Conservation (phyloP, 1,140 invertebrate species). For the Anthonomus grandis region DNA sequence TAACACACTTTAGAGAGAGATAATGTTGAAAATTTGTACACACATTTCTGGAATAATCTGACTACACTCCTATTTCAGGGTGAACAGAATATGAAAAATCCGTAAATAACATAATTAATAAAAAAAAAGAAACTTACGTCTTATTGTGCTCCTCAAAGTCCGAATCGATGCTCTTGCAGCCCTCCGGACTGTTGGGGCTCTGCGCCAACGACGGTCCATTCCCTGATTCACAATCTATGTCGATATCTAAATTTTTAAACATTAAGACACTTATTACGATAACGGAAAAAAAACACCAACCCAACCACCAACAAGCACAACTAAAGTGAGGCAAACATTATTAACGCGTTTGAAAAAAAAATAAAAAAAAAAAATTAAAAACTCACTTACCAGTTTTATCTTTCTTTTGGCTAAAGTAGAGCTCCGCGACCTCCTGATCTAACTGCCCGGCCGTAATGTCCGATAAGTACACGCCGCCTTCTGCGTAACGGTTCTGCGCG, state of each 20-base stretch:
- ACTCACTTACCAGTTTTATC: conserved; percentile 42
- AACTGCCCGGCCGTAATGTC: conserved; percentile 85
- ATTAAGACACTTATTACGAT: conserved; percentile 40
- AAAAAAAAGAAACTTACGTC: conserved; percentile 35
- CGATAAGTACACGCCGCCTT: conserved; percentile 88
- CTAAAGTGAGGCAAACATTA: too few species aligned
- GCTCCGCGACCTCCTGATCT: conserved; percentile 83
- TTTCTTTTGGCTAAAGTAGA: conserved; percentile 74
- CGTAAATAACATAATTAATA: too few species aligned
- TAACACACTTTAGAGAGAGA: too few species aligned
- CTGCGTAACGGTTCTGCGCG: conserved; percentile 50
- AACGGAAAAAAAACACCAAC: conserved; percentile 16
- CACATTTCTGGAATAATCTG: too few species aligned
- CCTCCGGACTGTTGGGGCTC: conserved; percentile 85
- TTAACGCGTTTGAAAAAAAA: conserved; percentile 11
- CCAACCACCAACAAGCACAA: too few species aligned
- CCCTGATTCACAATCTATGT: conserved; percentile 93
- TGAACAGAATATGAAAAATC: too few species aligned
- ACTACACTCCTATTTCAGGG: too few species aligned
- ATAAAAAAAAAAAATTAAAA: conserved; percentile 15
- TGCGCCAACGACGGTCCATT: conserved; percentile 91
- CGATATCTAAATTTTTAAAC: conserved; percentile 53
- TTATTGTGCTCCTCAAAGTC: conserved; percentile 70
- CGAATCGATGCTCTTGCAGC: conserved; percentile 73
- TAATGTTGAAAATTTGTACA: too few species aligned